These are phyloP conservation scores for Rhinella marina DNA, from an alignment of 2,797 vertebrate species.

Conservation along the genomic window DNA sequence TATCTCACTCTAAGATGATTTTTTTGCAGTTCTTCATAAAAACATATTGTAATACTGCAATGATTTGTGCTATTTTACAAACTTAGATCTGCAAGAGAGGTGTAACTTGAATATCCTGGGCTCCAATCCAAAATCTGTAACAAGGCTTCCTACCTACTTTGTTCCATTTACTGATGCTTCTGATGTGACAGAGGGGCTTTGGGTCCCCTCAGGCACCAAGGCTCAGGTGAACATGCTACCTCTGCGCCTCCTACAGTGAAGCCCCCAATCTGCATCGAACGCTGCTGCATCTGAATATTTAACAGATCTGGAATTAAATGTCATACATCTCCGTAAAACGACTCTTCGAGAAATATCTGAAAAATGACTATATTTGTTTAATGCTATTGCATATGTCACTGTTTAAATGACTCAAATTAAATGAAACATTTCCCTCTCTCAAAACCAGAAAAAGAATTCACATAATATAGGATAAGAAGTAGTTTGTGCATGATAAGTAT, in stretches of 20 bases:
- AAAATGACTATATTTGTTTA: constrained; percentile 46
- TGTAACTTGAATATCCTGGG: too few species aligned
- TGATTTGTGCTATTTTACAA: neutral
- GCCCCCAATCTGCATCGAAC: neutral
- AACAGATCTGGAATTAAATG: neutral
- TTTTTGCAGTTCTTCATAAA: neutral
- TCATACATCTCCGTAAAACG: neutral
- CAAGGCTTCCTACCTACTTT: too few species aligned
- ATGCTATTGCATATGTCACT: constrained; percentile 38
- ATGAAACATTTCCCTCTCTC: constrained; percentile 13
- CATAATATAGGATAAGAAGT: constrained; percentile 29
- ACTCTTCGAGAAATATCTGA: constrained; percentile 12
- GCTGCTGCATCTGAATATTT: neutral
- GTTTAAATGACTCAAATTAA: constrained; percentile 45
- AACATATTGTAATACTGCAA: neutral
- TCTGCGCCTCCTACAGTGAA: neutral
- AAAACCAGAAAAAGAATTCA: constrained; percentile 16
- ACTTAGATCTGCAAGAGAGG: neutral
- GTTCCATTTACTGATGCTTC: neutral
- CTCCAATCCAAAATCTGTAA: too few species aligned
- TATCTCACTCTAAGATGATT: too few species aligned
- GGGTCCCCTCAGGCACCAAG: neutral
- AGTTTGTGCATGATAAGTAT: constrained; percentile 28
- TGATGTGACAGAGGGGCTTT: neutral
- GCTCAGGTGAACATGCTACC: neutral